These are phyloP conservation scores for Agonopterix subpropinquella DNA, from an alignment of 2,888 invertebrate species.

Conservation along the genomic window DNA sequence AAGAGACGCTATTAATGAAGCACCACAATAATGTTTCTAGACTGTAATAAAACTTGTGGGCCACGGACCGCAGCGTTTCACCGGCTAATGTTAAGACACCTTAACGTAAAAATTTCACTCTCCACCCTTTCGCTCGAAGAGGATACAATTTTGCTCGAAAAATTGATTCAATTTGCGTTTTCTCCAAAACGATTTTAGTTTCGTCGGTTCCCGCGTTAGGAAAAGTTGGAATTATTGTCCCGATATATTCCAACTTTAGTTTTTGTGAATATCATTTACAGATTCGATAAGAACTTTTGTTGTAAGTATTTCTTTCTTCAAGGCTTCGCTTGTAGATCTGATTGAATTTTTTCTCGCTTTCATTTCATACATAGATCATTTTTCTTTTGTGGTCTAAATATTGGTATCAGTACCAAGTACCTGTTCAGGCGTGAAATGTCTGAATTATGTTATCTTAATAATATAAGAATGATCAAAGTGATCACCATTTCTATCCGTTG, in stretches of 20 bases:
- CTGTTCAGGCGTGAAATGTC: background rate
- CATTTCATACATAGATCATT: background rate
- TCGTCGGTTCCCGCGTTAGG: background rate
- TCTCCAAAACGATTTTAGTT: conserved; percentile 11
- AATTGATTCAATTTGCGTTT: conserved; percentile 14
- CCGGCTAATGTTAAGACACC: background rate
- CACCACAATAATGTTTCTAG: too few relatives aligned
- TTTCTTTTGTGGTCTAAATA: background rate
- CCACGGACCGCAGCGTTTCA: background rate
- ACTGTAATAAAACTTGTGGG: too few relatives aligned
- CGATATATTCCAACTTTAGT: conserved; percentile 7
- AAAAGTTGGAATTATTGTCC: too few relatives aligned
- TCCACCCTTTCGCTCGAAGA: background rate
- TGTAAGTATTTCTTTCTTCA: background rate
- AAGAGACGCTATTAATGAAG: too few relatives aligned
- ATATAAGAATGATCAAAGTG: too few relatives aligned
- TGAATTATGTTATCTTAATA: too few relatives aligned
- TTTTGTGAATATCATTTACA: conserved; percentile 6
- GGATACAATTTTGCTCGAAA: conserved; percentile 13
- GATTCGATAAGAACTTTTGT: conserved; percentile 5
- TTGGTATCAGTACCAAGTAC: background rate
- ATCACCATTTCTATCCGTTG: too few relatives aligned
- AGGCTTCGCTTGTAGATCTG: background rate
- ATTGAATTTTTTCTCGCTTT: too few relatives aligned
- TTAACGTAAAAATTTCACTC: conserved; percentile 1